Percentiles rank a stretch among this genome's conserved stretches.
Evolutionary conservation across 1,140 invertebrate species (phyloP).

Genomic region (Pentalonia nigronervosa): DNA sequence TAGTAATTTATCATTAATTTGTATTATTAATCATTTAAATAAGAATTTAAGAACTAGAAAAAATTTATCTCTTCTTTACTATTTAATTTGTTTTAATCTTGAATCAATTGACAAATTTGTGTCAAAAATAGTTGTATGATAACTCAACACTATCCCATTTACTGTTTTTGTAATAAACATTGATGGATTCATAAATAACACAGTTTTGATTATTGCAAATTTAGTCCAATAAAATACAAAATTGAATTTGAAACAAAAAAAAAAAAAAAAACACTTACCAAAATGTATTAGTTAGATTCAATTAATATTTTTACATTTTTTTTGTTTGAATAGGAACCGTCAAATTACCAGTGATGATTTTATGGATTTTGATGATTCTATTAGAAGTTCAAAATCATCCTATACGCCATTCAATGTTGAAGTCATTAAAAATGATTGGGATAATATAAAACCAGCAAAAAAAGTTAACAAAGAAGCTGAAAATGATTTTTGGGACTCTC

Average conservation of each 20-base stretch:
- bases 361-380: conserved; percentile 46
- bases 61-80: background rate
- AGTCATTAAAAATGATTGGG: conserved; percentile 56
- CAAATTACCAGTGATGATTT: conserved; percentile 46
- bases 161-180: background rate
- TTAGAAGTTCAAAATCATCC: conserved; percentile 24
- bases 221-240: background rate
- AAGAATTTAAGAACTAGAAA: no score
- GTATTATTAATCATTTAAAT: background rate
- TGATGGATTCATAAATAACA: background rate
- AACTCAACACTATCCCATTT: background rate
- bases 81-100: background rate
- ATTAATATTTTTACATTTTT: background rate
- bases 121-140: no score
- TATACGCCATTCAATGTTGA: conserved; percentile 17
- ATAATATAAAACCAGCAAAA: conserved; percentile 56
- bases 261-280: background rate
- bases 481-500: conserved; percentile 34
- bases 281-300: background rate
- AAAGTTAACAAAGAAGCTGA: conserved; percentile 30
- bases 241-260: background rate
- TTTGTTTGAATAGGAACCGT: background rate
- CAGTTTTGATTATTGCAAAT: no score
- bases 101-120: no score
- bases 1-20: background rate